Percentiles rank a stretch among this genome's conserved stretches.
These are phyloP conservation scores for Hydropsyche betteni DNA, from an alignment of 2,888 invertebrate genomes.

Conservation along the genomic window DNA sequence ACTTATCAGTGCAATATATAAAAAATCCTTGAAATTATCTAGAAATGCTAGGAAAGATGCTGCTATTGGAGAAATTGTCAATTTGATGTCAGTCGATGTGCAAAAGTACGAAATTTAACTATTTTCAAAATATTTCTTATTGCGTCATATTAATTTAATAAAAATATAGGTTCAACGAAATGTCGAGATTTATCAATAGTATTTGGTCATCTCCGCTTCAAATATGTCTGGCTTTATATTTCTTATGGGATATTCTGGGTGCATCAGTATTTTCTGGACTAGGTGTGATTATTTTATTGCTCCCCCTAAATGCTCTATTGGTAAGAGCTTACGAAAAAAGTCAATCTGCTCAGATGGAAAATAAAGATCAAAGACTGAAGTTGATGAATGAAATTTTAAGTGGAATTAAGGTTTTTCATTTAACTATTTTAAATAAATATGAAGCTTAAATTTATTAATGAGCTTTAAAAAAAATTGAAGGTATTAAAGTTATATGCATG, in stretches of 20 bases:
- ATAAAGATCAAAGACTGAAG: constrained; percentile 92
- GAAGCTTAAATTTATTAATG: constrained; percentile 74
- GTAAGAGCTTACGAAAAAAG: constrained; percentile 82
- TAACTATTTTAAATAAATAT: constrained; percentile 36
- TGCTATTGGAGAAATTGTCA: constrained; percentile 91
- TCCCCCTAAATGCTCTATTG: constrained; percentile 87
- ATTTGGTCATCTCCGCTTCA: constrained; percentile 92
- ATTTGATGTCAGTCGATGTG: constrained; percentile 91
- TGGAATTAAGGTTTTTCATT: constrained; percentile 79
- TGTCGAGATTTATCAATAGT: constrained; percentile 86
- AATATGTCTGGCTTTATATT: constrained; percentile 84
- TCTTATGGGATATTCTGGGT: constrained; percentile 83
- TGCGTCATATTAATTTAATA: background rate
- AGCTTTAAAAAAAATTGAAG: constrained; percentile 57
- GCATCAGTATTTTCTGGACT: constrained; percentile 91
- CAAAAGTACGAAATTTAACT: constrained; percentile 66
- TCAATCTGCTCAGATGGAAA: constrained; percentile 90
- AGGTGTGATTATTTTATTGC: constrained; percentile 90
- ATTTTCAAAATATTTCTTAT: background rate
- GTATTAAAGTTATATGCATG: constrained; percentile 93
- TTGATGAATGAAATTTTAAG: constrained; percentile 93
- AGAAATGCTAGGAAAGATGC: constrained; percentile 82
- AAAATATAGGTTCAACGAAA: constrained; percentile 74
- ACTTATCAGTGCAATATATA: constrained; percentile 87
- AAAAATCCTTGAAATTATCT: constrained; percentile 83